Conservation (phyloP, 1,140 invertebrate genomes). For the Probaryconus sp. region DNA sequence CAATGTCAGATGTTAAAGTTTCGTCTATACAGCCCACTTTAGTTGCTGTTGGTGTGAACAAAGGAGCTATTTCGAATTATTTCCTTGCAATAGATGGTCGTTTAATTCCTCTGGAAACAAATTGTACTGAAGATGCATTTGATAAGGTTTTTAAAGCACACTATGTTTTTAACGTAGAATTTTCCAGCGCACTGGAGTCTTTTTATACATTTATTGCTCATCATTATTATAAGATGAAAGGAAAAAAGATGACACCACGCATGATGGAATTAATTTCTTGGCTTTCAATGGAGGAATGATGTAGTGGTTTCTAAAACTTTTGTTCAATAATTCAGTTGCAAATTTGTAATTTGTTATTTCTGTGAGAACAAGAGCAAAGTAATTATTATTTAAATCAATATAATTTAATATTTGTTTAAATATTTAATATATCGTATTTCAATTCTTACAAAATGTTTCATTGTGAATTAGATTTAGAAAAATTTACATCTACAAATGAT, state of each 20-base stretch:
- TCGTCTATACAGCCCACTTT: constrained; percentile 1
- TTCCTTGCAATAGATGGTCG: constrained; percentile 19
- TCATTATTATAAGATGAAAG: constrained; percentile 4
- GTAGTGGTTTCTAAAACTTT: too few species aligned
- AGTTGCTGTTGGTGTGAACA: constrained; percentile 19
- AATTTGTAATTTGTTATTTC: too few species aligned
- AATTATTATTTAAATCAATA: too few species aligned
- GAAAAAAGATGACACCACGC: background rate
- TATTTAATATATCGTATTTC: too few species aligned
- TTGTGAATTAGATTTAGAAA: background rate
- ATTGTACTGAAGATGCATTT: constrained; percentile 4
- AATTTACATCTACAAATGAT: background rate
- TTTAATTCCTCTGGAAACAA: constrained; percentile 9
- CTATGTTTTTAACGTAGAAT: constrained; percentile 12
- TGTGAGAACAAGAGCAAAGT: too few species aligned
- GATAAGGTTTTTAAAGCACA: constrained; percentile 15
- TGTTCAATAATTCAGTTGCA: too few species aligned
- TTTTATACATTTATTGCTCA: constrained; percentile 6
- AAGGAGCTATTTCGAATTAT: constrained; percentile 3
- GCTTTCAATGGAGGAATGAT: constrained; percentile 1
- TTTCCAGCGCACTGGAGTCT: background rate
- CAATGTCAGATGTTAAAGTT: background rate
- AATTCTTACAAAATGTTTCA: constrained; percentile 10
- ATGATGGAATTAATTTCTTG: constrained; percentile 16
- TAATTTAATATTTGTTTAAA: background rate